These are phyloP conservation scores for Saguinus midas DNA, from an alignment of 2,113 vertebrate species.

Conservation along the genomic window DNA sequence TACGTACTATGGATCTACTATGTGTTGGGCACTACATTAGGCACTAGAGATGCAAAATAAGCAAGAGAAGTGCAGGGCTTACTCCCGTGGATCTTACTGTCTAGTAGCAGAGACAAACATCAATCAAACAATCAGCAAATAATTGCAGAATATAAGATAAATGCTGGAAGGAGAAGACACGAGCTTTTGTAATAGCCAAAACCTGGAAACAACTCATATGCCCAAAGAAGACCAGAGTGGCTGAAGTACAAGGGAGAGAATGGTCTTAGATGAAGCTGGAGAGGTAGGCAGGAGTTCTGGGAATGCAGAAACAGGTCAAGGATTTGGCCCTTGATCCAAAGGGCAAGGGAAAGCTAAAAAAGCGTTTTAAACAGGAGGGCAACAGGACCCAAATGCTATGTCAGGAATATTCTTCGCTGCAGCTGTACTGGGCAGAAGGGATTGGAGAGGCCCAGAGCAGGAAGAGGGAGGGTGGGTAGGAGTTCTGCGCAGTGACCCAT, in stretches of 20 bases:
- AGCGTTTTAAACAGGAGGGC: neutral
- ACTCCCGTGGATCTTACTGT: neutral
- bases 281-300: neutral
- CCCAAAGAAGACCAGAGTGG: neutral
- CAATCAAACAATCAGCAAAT: neutral
- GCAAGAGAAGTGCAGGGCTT: neutral
- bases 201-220: neutral
- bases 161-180: neutral
- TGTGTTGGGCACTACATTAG: neutral
- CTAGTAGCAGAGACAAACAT: neutral
- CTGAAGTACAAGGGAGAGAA: neutral
- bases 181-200: neutral
- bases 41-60: neutral
- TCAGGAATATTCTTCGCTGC: neutral
- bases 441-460: neutral
- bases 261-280: neutral
- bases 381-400: neutral
- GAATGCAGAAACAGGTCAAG: neutral
- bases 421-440: neutral
- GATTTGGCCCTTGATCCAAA: neutral
- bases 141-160: conserved; percentile 18
- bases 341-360: neutral
- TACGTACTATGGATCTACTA: neutral
- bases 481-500: neutral
- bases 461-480: neutral